Evolutionary conservation across 2,888 invertebrate species (phyloP), one percentile per base, ranked within the genome.

Genomic region (Hymenopus coronatus): DNA sequence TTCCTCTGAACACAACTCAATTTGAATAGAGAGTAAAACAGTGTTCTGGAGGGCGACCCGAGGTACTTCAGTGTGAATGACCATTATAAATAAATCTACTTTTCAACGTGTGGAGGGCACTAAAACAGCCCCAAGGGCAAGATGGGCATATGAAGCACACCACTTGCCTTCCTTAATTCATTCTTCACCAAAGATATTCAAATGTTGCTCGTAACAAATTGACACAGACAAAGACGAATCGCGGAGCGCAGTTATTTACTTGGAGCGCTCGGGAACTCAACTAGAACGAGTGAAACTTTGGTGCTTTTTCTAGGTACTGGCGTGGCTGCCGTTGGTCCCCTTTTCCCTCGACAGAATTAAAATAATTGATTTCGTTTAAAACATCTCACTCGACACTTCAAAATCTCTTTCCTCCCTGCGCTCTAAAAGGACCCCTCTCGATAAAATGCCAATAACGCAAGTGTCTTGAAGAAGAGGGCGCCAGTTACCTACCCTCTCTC

Each of bases 71-170:
- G 15, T 83, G 54, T 85, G 81, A 88, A 88, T 84, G 82, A 27
- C 85, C 89, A 89, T 89, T 89, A 89, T 85, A 89, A 89, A 89
- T 89, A 89, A 89, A 89, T 89, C 89, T 89, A 89, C 89, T 89
- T 89, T 86, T 86, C 87, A 86, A 40, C 83, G 82, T 14, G 82
- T 82, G 6, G 81, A 87, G 87, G 54, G 82, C 46, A 28, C 81
- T 25, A 27, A 12, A n/a, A 1, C 15, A n/a, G 12, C 12, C 40
- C 9, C 40, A 40, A 40, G 20, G 1, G 54, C 54, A 25, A 70
- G 20, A 70, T 3, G 54, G 20, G 15, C 54, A 20, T 25, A 70
- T 6, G 20, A 6, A 70, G 3, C 54, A 70, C 20, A 25, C 40
- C 40, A 54, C 15, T 2, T 70, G 3, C 8, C 3, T 70, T 20